These are phyloP conservation scores for Rhipidura dahli DNA, from an alignment of 2,113 vertebrate genomes.

Conservation along the genomic window DNA sequence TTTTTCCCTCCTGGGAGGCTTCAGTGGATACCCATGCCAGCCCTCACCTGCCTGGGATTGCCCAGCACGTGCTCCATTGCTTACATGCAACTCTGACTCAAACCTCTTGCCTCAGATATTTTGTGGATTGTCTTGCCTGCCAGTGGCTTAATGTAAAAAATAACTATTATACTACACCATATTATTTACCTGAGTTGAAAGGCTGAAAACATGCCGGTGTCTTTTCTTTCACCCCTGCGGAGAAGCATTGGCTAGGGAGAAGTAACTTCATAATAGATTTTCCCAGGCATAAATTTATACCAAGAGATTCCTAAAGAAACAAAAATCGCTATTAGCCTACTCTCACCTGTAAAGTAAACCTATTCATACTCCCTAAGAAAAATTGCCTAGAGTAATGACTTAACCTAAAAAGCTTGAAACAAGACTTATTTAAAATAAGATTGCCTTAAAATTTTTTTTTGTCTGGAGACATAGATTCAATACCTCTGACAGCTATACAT, in stretches of 20 bases:
- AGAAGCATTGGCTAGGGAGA: not conserved
- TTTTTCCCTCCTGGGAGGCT: not conserved
- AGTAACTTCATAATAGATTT: not conserved
- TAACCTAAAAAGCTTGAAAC: not conserved
- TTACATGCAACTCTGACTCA: not conserved
- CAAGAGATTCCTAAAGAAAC: not conserved
- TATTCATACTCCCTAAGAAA: not conserved
- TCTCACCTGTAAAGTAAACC: not conserved
- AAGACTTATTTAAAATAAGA: not conserved
- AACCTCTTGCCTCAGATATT: not conserved
- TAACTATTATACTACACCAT: not conserved
- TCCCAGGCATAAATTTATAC: not conserved
- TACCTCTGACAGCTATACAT: not conserved
- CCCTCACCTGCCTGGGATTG: not conserved
- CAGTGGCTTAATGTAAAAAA: not conserved
- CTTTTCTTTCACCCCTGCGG: not conserved
- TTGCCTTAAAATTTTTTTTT: not conserved
- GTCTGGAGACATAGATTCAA: not conserved
- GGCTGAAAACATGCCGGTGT: not conserved
- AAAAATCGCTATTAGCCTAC: not conserved
- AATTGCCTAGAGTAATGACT: not conserved
- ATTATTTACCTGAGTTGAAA: not conserved
- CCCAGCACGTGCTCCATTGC: fast-evolving
- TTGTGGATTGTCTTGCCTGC: not conserved
- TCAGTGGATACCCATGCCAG: not conserved